phyloP scores from a whole-genome alignment of 2,113 vertebrate species.

The Grammomys surdaster region DNA sequence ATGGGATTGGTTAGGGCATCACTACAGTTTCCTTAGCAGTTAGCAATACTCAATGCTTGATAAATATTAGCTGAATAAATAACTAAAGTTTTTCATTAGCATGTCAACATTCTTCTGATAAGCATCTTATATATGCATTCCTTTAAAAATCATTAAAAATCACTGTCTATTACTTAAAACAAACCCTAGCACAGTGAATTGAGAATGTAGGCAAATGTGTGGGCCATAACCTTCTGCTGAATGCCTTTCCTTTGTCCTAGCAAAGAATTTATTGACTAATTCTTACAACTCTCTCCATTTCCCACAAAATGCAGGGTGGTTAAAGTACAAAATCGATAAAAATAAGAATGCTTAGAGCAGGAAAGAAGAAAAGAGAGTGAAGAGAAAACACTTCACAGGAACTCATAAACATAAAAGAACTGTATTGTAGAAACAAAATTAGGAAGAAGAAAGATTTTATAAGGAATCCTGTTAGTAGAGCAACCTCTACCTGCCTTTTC shows the following conservation, averaged over 20 bases:
- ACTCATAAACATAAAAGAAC: constrained; percentile 31
- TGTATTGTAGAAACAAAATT: neutral
- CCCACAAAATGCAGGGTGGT: constrained; percentile 64
- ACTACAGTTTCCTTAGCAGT: neutral
- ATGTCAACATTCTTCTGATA: neutral
- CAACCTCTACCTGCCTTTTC: neutral
- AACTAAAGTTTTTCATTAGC: constrained; percentile 46
- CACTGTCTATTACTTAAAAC: constrained; percentile 43
- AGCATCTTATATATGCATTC: constrained; percentile 17
- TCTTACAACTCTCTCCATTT: constrained; percentile 72
- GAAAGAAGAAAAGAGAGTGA: constrained; percentile 52
- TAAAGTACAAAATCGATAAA: constrained; percentile 75
- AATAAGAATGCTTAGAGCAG: constrained; percentile 68
- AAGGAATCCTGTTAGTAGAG: neutral
- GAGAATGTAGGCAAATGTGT: constrained; percentile 52
- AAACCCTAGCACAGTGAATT: constrained; percentile 36
- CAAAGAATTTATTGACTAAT: constrained; percentile 58
- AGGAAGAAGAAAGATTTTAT: constrained; percentile 26
- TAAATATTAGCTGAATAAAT: constrained; percentile 56
- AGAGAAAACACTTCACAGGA: constrained; percentile 61
- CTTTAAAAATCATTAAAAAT: constrained; percentile 42
- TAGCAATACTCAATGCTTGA: constrained; percentile 32
- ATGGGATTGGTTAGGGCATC: neutral
- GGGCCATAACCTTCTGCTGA: constrained; percentile 46
- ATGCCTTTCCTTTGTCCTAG: constrained; percentile 64